Evolutionary conservation across 2,797 vertebrate genomes (phyloP), one percentile per base, ranked within the genome.

Genomic region (Darevskia mixta): DNA sequence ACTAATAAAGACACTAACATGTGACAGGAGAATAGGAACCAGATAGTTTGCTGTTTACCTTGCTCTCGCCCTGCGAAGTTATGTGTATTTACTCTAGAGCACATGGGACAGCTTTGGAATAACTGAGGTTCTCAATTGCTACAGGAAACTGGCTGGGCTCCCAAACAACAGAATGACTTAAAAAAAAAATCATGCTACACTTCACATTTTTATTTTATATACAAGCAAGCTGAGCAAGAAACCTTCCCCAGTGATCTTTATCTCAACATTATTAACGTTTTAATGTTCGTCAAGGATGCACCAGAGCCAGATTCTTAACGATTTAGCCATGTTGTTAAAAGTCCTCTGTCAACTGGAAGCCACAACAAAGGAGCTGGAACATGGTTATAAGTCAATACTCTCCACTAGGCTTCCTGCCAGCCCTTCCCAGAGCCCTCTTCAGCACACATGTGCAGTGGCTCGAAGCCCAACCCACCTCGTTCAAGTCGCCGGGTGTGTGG

Each of bases 131-230:
- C 58, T 82, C 82, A 11, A 23, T 72, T 87, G 85, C 66, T 83
- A n/a, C n/a, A 83, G 75, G 76, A 83, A 90, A 20, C 77, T 87
- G 85, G 88, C 55, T 69, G 73, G 38, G 25, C 75, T 86, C 88
- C 85, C 67, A 66, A 64, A 32, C 49, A 79, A 64, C 81, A 79
- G n/a, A 83, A 77, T 77, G 23, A 64, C 41, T 61, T 45, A 23
- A 32, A 72, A 9, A 20, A 45, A 72, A 69, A 86, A 43, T 72
- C 49, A 79, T 25, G 5, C 35, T 35, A 35, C 17, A 15, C 25
- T 86, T 72, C 82, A 72, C n/a, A 55, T 55, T 55, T 55, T 55
- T n/a, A 86, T 86, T 64, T 90, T 72, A 77, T 49, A 72, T 49
- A 25, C 15, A n/a, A 49, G 55, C 41, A 87, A 75, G 49, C 25